Evolutionary conservation across 2,888 invertebrate genomes (phyloP).

Genomic region (Zeuzera pyrina): DNA sequence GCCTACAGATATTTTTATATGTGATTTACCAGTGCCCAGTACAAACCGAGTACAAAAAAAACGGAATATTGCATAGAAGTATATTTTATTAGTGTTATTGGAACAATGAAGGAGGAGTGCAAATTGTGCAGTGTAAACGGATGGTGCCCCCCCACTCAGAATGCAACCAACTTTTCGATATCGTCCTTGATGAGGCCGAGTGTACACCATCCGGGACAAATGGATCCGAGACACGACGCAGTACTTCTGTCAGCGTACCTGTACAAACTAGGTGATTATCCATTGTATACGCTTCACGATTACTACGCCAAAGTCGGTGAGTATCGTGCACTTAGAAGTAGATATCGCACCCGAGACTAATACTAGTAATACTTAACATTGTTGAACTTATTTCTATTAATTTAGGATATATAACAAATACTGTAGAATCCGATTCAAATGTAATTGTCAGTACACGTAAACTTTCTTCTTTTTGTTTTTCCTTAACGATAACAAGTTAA

Average conservation of each 20-base stretch:
- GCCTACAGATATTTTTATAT: conserved; percentile 69
- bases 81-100: conserved; percentile 41
- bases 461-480: too few relatives aligned
- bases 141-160: conserved; percentile 47
- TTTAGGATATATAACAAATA: too few relatives aligned
- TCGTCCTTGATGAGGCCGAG: conserved; percentile 63
- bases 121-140: conserved; percentile 64
- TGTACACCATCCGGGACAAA: conserved; percentile 36
- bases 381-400: too few relatives aligned
- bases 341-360: too few relatives aligned
- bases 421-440: too few relatives aligned
- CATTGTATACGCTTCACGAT: conserved; percentile 65
- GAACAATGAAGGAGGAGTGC: conserved; percentile 67
- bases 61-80: conserved; percentile 44
- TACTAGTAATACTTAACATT: too few relatives aligned
- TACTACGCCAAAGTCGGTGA: conserved; percentile 55
- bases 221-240: conserved; percentile 58
- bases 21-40: conserved; percentile 72
- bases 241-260: conserved; percentile 67
- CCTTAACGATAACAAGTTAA: too few relatives aligned
- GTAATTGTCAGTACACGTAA: too few relatives aligned
- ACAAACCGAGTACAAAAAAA: conserved; percentile 74
- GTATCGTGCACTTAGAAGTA: conserved; percentile 57
- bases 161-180: conserved; percentile 63
- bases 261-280: conserved; percentile 71